Percentiles rank a stretch among this genome's conserved stretches.
These are phyloP conservation scores for Thaumatotibia leucotreta DNA, from an alignment of 1,140 invertebrate species.

Conservation along the genomic window DNA sequence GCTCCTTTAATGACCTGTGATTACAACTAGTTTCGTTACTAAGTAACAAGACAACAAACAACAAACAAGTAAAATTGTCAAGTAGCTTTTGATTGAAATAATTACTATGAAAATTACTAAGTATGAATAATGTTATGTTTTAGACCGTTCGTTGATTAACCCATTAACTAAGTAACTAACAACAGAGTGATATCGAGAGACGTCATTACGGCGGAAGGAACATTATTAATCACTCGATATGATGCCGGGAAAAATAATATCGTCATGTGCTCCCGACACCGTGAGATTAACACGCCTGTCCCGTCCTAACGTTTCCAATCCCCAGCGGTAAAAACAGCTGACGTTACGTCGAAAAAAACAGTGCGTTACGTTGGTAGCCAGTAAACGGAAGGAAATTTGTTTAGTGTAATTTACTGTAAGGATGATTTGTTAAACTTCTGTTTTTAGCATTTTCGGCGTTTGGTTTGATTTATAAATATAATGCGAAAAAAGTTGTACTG, in stretches of 20 bases:
- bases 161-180: constrained; percentile 27
- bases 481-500: not conserved
- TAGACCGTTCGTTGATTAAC: constrained; percentile 30
- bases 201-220: constrained; percentile 47
- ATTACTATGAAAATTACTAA: constrained; percentile 11
- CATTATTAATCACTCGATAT: constrained; percentile 69
- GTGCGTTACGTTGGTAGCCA: constrained; percentile 1
- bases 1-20: not conserved
- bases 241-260: constrained; percentile 65
- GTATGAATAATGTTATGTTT: constrained; percentile 22
- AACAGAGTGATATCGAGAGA: constrained; percentile 33
- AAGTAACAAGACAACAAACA: not conserved
- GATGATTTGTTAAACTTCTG: not conserved
- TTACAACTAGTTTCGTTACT: not conserved
- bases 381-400: not conserved
- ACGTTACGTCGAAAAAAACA: constrained; percentile 16
- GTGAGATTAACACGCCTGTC: constrained; percentile 65
- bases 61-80: not conserved
- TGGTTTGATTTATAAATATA: not conserved
- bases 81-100: not conserved
- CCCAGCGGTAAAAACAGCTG: constrained; percentile 15
- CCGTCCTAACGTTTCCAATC: constrained; percentile 28
- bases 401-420: constrained; percentile 10
- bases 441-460: not conserved
- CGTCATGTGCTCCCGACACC: constrained; percentile 64